These are phyloP conservation scores for Volucella inflata DNA, from an alignment of 2,888 invertebrate species.

Conservation along the genomic window DNA sequence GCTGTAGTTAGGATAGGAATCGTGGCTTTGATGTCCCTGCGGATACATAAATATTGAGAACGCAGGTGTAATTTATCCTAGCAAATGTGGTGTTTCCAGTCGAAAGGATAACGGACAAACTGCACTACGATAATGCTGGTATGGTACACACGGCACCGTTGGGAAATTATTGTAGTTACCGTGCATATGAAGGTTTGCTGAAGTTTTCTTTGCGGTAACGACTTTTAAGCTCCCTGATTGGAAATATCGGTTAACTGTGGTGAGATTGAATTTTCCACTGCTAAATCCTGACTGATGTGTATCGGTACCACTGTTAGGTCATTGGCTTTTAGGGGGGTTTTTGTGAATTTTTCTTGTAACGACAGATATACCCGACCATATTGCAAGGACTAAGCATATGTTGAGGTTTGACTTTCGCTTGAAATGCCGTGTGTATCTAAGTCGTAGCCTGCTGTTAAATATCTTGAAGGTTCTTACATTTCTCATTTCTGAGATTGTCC, in stretches of 20 bases:
- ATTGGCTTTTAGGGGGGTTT: too few species aligned
- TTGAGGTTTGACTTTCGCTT: too few species aligned
- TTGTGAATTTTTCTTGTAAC: too few species aligned
- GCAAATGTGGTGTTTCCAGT: conserved; percentile 33
- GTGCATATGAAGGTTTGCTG: conserved; percentile 20
- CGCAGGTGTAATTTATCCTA: conserved; percentile 68
- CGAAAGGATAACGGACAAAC: conserved; percentile 45
- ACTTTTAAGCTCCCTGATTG: not conserved
- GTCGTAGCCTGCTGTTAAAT: too few species aligned
- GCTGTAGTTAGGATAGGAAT: conserved; percentile 35
- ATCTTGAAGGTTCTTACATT: too few species aligned
- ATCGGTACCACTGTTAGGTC: too few species aligned
- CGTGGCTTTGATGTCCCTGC: conserved; percentile 45
- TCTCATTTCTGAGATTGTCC: too few species aligned
- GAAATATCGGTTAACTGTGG: not conserved
- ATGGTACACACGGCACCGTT: conserved; percentile 22
- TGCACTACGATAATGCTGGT: conserved; percentile 30
- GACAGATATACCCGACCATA: too few species aligned
- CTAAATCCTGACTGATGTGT: too few species aligned
- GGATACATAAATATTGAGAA: conserved; percentile 65
- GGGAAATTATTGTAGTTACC: conserved; percentile 51
- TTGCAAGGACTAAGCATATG: too few species aligned
- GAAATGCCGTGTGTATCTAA: too few species aligned
- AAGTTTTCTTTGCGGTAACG: conserved; percentile 6
- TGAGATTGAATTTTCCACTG: not conserved